Evolutionary conservation across 2,113 vertebrate species (phyloP), one percentile per base, ranked within the genome.

Genomic region (Gopherus flavomarginatus): DNA sequence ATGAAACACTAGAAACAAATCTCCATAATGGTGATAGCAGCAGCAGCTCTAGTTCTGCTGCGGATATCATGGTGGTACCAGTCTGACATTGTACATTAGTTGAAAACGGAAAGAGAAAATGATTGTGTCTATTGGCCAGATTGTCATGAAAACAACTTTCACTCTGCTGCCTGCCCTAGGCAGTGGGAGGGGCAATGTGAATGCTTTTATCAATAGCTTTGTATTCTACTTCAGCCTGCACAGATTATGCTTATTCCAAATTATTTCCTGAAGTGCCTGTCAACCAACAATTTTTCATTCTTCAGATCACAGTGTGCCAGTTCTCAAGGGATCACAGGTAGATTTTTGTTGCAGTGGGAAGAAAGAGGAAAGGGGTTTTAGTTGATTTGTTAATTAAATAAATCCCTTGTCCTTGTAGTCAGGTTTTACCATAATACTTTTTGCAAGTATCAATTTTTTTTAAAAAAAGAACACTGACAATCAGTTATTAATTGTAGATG

Each of bases 171-270:
- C 35, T 83, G 95, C 82, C 93, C 42, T 14, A 31, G 91, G 91
- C 97, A 72, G 27, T 42, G 86, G 86, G 69, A 97, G 77, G 92
- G 77, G 31, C 89, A 59, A 0, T 4, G 6, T 5, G 69, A 56
- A 11, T 27, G 44, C 83, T 27, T 4, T 26, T 5, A 87, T 59
- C 90, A 86, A 62, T 53, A 87, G 42, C 1, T 81, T 49, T 44
- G 27, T 59, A n/a, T 7, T 94, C 94, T 81, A 52, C 62, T 89
- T 90, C 79, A 52, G 88, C 91, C 78, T 90, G 59, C 88, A 90
- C 94, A 95, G 86, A 86, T n/a, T 89, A 97, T 47, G n/a, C 65
- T 93, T 47, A 94, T 96, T 97, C 95, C 79, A 94, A 88, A 92
- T 95, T 47, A 95, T 85, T 94, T 94, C 96, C 93, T 92, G 96